Evolutionary conservation across 2,888 invertebrate species (phyloP), one percentile per base, ranked within the genome.

Genomic region (Aphidius colemani): DNA sequence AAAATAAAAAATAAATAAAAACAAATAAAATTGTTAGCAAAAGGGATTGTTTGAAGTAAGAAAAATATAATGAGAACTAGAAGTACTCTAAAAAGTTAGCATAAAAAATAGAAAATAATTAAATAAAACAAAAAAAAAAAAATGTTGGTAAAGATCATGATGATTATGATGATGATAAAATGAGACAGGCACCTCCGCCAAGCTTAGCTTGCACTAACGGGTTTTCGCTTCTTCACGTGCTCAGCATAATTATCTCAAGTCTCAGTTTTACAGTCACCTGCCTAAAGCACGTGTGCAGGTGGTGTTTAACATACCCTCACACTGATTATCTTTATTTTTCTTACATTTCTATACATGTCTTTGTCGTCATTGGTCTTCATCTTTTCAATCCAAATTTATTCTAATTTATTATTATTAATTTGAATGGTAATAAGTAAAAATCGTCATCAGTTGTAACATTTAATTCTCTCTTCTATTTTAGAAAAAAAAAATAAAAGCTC

Each of bases 221-320:
- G 70, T 71, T 72, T 69, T 72, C 70, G 69, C 68, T 72, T 65
- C 67, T 73, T 70, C 70, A 72, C 74, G 74, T 75, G 72, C 71
- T 66, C 67, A 30, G 73, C 72, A 74, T 75, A 74, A 75, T 75
- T 74, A 74, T 64, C 66, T 66, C 30, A 30, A 30, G 30, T 67
- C 65, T 65, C 60, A 62, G 59, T 65, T 63, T 61, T 66, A 59
- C n/a, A 67, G 61, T 67, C 69, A 70, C 69, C 69, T 69, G 65
- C 61, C 44, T 55, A 46, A 30, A 64, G 69, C 67, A 67, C 65
- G 66, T 64, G 66, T 64, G 46, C 66, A 65, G 57, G 64, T 56
- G 55, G 55, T 50, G 40, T 46, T 10, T 53, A 46, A 55, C 57
- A 55, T 51, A 59, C 63, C 45, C 40, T n/a, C 41, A 48, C 10